Evolutionary conservation across 2,888 invertebrate genomes (phyloP).

Genomic region (Synanthedon myopaeformis): DNA sequence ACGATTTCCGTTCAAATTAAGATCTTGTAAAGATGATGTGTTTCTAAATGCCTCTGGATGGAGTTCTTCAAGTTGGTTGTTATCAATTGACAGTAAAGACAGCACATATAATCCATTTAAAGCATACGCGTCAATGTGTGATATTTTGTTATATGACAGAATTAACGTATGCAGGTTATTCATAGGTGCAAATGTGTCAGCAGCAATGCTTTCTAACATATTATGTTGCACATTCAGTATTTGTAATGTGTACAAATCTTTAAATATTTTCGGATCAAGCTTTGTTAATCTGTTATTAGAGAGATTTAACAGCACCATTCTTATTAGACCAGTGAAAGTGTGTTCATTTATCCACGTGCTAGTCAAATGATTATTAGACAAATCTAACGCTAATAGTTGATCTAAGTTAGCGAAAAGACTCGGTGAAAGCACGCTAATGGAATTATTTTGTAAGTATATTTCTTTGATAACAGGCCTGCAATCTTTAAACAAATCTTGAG

Average conservation of each 20-base stretch:
- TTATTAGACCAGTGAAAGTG: conserved; percentile 88
- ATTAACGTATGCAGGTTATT: conserved; percentile 91
- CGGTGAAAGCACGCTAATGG: conserved; percentile 86
- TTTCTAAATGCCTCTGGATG: conserved; percentile 91
- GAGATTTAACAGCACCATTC: conserved; percentile 87
- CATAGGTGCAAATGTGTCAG: conserved; percentile 91
- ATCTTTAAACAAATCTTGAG: conserved; percentile 86
- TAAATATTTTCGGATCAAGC: conserved; percentile 85
- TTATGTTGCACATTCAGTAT: conserved; percentile 89
- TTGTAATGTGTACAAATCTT: conserved; percentile 87
- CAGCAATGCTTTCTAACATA: conserved; percentile 83
- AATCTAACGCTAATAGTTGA: conserved; percentile 83
- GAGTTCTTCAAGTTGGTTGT: conserved; percentile 84
- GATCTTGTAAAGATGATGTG: conserved; percentile 89
- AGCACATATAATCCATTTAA: conserved; percentile 90
- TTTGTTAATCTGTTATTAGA: conserved; percentile 86
- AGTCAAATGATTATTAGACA: conserved; percentile 87
- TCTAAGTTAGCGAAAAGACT: conserved; percentile 88
- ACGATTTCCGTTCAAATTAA: conserved; percentile 90
- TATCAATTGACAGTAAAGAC: conserved; percentile 86
- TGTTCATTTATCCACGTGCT: conserved; percentile 88
- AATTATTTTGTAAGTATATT: conserved; percentile 92
- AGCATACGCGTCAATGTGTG: conserved; percentile 86
- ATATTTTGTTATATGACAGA: conserved; percentile 87
- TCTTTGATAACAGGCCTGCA: conserved; percentile 84